Evolutionary conservation across 2,888 invertebrate genomes (phyloP).

Genomic region (Vandiemenella viatica): DNA sequence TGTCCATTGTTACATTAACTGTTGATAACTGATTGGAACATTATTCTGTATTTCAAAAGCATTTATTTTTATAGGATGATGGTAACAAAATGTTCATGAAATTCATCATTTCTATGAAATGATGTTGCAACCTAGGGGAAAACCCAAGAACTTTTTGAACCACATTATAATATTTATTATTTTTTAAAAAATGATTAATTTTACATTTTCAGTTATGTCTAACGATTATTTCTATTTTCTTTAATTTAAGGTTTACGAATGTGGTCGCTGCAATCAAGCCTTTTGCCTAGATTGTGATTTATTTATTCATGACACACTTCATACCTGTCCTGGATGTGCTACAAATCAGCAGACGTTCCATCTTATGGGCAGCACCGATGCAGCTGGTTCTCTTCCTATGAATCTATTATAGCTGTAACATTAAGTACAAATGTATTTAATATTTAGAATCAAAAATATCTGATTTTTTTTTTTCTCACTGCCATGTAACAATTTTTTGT

Average conservation of each 20-base stretch:
- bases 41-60: slow-evolving; percentile 7
- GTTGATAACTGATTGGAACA: no score
- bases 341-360: slow-evolving; percentile 33
- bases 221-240: slow-evolving; percentile 12
- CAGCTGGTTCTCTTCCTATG: neutral
- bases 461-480: no score
- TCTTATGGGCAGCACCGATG: neutral
- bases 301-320: slow-evolving; percentile 82
- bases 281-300: slow-evolving; percentile 95
- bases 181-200: neutral
- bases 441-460: no score
- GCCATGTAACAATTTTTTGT: no score
- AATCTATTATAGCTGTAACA: no score
- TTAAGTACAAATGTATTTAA: no score
- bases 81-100: no score
- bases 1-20: no score
- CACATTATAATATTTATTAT: neutral
- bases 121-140: no score
- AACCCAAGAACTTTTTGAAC: neutral
- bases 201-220: neutral
- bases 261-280: slow-evolving; percentile 57
- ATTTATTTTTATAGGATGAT: neutral
- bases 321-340: slow-evolving; percentile 95
- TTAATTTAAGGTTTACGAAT: slow-evolving; percentile 56
- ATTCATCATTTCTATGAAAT: no score